These are phyloP conservation scores for Halichondria panicea DNA, from an alignment of 37 sponge, comb jelly and placozoan genomes.

Conservation along the genomic window DNA sequence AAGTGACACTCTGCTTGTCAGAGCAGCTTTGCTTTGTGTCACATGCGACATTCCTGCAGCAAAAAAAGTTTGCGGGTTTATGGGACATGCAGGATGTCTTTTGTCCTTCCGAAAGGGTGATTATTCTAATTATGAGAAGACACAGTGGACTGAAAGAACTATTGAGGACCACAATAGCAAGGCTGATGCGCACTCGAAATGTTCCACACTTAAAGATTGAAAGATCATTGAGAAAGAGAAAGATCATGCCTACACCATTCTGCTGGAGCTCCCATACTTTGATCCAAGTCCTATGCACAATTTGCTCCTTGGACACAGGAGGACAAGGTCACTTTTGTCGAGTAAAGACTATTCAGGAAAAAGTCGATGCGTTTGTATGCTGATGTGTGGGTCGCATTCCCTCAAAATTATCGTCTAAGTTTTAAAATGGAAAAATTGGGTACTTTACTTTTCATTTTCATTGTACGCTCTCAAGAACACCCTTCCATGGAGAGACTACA, in stretches of 20 bases:
- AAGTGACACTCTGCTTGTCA: too few species aligned
- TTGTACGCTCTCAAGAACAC: conserved; percentile 5
- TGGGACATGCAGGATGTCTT: conserved; percentile 29
- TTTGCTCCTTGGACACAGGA: conserved; percentile 37
- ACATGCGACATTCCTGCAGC: conserved; percentile 56
- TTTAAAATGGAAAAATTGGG: conserved; percentile 52
- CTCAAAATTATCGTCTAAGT: conserved; percentile 13
- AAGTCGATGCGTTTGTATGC: too few species aligned
- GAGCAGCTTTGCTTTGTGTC: conserved; percentile 32
- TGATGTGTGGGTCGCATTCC: conserved; percentile 33
- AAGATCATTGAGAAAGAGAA: neutral
- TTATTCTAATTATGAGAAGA: conserved; percentile 19
- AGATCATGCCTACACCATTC: conserved; percentile 1
- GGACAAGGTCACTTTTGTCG: neutral
- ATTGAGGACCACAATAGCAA: neutral
- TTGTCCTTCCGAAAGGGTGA: conserved; percentile 23
- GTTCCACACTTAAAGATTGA: neutral
- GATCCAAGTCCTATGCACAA: conserved; percentile 57
- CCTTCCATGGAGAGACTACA: conserved; percentile 12
- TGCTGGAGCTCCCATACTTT: conserved; percentile 34
- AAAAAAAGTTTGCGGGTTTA: conserved; percentile 55
- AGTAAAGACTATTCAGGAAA: neutral
- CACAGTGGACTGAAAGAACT: neutral
- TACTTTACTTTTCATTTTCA: conserved; percentile 10
- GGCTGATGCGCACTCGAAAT: neutral